Evolutionary conservation across 2,888 invertebrate species (phyloP).

Genomic region (Meteorus colon): DNA sequence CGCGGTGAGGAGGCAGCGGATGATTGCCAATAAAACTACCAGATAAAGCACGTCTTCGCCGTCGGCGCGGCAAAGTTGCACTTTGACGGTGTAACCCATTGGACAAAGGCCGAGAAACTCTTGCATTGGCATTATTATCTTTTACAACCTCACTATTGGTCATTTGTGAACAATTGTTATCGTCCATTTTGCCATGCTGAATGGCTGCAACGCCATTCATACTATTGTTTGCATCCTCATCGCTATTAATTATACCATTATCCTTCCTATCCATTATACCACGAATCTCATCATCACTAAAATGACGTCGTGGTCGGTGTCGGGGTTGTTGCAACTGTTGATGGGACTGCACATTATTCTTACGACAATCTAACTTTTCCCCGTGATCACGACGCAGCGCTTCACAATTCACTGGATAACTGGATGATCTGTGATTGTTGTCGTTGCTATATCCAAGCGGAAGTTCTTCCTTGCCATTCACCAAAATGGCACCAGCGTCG

Average conservation of each 20-base stretch:
- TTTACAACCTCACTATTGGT: constrained; percentile 50
- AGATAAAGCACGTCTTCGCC: constrained; percentile 66
- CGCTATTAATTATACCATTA: constrained; percentile 15
- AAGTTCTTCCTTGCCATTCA: constrained; percentile 82
- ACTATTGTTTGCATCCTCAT: constrained; percentile 28
- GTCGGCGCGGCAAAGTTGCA: constrained; percentile 68
- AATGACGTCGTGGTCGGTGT: constrained; percentile 51
- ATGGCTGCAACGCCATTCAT: constrained; percentile 13
- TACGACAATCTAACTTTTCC: constrained; percentile 62
- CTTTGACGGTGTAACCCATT: constrained; percentile 60
- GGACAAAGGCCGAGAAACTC: constrained; percentile 52
- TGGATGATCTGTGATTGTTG: constrained; percentile 49
- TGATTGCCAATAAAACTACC: constrained; percentile 64
- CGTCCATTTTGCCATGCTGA: not conserved
- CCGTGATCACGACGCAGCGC: constrained; percentile 40
- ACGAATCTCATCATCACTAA: constrained; percentile 54
- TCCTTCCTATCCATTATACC: constrained; percentile 44
- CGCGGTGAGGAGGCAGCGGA: constrained; percentile 81
- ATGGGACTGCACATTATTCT: constrained; percentile 53
- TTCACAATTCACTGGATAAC: constrained; percentile 43
- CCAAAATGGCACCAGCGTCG: constrained; percentile 74
- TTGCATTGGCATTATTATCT: constrained; percentile 64
- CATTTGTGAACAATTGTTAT: constrained; percentile 9
- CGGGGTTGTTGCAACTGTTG: constrained; percentile 40
- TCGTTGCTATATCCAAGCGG: constrained; percentile 75